Percentiles rank a stretch among this genome's conserved stretches.
Conservation (phyloP, 2,113 vertebrate species). For the Lamprotornis superbus region DNA sequence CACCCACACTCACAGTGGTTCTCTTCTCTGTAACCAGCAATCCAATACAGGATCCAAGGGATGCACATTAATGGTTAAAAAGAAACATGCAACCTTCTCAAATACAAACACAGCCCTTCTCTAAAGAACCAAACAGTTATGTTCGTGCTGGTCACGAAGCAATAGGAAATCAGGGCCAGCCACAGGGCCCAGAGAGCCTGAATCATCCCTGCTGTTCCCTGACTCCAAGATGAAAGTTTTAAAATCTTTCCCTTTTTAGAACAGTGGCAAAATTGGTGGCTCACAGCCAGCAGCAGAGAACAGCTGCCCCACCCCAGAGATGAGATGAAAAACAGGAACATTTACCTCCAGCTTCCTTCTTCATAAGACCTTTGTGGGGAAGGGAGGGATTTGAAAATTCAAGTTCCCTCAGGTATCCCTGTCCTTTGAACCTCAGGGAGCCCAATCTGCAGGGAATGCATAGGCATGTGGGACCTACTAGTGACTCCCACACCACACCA, state of each 20-base stretch:
- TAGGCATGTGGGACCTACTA: background rate
- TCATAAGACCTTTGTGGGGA: background rate
- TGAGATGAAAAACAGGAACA: slow-evolving; percentile 9
- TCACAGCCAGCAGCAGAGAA: background rate
- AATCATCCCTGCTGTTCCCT: background rate
- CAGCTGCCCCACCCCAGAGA: background rate
- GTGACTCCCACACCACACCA: background rate
- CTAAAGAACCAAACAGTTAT: background rate
- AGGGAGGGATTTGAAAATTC: background rate
- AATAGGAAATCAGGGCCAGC: background rate
- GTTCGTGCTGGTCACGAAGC: background rate
- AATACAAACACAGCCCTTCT: background rate
- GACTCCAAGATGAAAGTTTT: background rate
- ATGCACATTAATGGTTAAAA: background rate
- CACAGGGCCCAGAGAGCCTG: background rate
- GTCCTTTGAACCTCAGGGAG: background rate
- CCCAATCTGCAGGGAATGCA: background rate
- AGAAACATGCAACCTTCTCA: background rate
- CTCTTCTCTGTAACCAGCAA: background rate
- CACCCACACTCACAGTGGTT: background rate
- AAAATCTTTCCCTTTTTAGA: background rate
- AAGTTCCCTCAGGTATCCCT: background rate
- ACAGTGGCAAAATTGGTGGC: background rate
- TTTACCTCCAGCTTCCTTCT: background rate
- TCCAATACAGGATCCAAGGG: background rate